A percentile compares a stretch with the other conserved stretches of the same genome.
These are phyloP conservation scores for Agrotis ipsilon DNA, from an alignment of 2,888 invertebrate species.

Conservation along the genomic window DNA sequence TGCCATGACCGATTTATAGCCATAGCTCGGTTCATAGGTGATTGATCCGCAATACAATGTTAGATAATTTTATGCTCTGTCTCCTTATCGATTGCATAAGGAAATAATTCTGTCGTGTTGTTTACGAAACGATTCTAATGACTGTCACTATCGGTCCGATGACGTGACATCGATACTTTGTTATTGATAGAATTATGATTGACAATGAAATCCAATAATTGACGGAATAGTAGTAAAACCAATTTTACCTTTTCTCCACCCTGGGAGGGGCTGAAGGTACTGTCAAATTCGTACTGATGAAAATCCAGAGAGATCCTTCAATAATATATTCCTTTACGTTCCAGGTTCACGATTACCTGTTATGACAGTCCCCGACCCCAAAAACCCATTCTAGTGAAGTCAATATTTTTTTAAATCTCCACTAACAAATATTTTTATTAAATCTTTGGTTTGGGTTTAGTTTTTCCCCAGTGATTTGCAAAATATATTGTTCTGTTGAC, in stretches of 20 bases:
- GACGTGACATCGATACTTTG: constrained; percentile 5
- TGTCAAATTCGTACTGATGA: no score
- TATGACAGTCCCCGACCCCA: no score
- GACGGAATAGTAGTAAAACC: constrained; percentile 8
- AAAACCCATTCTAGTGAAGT: neutral
- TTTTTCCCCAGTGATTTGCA: constrained; percentile 9
- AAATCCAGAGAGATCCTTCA: no score
- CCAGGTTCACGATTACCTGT: no score
- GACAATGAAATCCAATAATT: constrained; percentile 15
- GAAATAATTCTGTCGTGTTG: constrained; percentile 34
- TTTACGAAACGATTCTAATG: constrained; percentile 20
- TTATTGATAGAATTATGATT: constrained; percentile 14
- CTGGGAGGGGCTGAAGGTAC: no score
- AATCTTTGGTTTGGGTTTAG: neutral
- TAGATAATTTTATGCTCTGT: constrained; percentile 63
- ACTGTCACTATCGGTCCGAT: constrained; percentile 15
- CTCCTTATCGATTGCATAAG: constrained; percentile 41
- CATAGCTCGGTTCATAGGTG: constrained; percentile 75
- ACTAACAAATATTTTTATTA: neutral
- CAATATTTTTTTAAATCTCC: constrained; percentile 3
- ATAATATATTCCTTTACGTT: no score
- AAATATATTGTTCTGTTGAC: neutral
- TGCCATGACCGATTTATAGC: constrained; percentile 79
- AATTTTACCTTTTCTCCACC: neutral
- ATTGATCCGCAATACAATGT: constrained; percentile 73